Conservation (phyloP, 2,113 vertebrate species). For the Corapipo altera region DNA sequence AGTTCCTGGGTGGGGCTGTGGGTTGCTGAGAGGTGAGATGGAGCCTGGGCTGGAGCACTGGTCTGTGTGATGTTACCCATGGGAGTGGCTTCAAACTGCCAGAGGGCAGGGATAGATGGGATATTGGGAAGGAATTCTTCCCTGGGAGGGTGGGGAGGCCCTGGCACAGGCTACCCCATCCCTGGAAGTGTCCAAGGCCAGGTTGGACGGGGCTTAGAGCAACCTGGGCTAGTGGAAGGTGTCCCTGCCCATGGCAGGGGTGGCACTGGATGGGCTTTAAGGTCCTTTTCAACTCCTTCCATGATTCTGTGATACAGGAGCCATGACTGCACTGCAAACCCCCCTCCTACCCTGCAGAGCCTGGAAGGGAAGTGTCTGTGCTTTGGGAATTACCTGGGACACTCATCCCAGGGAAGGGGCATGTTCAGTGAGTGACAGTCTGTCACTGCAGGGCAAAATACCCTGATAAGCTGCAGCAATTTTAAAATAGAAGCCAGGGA, state of each 20-base stretch:
- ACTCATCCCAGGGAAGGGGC: background rate
- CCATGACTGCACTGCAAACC: rapidly evolving
- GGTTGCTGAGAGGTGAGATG: background rate
- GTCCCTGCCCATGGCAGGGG: background rate
- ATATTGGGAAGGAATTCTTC: no score
- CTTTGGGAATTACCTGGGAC: background rate
- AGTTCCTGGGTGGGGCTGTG: background rate
- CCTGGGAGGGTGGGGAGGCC: no score
- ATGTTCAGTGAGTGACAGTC: background rate
- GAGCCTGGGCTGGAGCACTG: background rate
- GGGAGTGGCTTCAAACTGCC: no score
- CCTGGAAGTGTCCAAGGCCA: background rate
- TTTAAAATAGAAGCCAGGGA: background rate
- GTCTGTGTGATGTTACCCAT: background rate
- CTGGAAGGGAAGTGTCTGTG: background rate
- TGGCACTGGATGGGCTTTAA: rapidly evolving
- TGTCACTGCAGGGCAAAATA: background rate
- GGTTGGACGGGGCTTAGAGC: background rate
- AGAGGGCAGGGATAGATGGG: no score
- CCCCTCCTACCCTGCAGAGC: background rate
- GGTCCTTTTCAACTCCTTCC: rapidly evolving
- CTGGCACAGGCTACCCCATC: background rate
- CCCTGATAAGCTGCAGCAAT: background rate
- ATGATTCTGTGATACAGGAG: rapidly evolving
- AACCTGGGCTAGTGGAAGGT: background rate